A percentile compares a stretch with the other conserved stretches of the same genome.
Evolutionary conservation across 2,113 vertebrate species (phyloP).

Genomic region (Hymenochirus boettgeri): DNA sequence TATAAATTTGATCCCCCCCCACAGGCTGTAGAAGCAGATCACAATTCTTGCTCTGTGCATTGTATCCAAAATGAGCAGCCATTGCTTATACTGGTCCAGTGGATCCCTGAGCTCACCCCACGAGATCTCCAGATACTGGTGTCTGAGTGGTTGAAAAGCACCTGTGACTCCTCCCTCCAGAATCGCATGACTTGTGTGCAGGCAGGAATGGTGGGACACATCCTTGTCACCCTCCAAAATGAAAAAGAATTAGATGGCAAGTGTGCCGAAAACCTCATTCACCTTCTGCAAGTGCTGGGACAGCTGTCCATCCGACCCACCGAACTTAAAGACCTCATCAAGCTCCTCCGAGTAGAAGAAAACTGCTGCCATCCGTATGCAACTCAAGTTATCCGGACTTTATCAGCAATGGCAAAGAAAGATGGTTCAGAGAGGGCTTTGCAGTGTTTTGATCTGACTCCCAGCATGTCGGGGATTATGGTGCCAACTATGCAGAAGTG

Average conservation of each 20-base stretch:
- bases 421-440: constrained; percentile 69
- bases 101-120: constrained; percentile 76
- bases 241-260: constrained; percentile 61
- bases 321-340: constrained; percentile 78
- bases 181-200: constrained; percentile 85
- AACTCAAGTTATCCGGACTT: constrained; percentile 63
- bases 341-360: constrained; percentile 59
- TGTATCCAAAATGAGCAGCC: constrained; percentile 88
- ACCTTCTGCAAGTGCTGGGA: constrained; percentile 78
- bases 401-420: constrained; percentile 80
- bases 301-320: constrained; percentile 76
- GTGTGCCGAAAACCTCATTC: constrained; percentile 77
- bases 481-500: constrained; percentile 88
- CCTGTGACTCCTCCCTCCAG: constrained; percentile 77
- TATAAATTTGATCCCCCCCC: background rate
- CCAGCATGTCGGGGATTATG: constrained; percentile 94
- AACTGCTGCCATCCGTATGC: constrained; percentile 62
- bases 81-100: constrained; percentile 79
- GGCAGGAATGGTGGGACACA: constrained; percentile 78
- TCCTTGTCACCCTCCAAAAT: constrained; percentile 68
- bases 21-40: constrained; percentile 86
- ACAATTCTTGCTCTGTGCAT: constrained; percentile 58
- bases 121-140: constrained; percentile 79
- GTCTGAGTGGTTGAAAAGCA: constrained; percentile 70
- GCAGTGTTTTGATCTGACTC: constrained; percentile 87